Evolutionary conservation across 2,888 invertebrate genomes (phyloP).

Genomic region (Liodrosophila aerea): DNA sequence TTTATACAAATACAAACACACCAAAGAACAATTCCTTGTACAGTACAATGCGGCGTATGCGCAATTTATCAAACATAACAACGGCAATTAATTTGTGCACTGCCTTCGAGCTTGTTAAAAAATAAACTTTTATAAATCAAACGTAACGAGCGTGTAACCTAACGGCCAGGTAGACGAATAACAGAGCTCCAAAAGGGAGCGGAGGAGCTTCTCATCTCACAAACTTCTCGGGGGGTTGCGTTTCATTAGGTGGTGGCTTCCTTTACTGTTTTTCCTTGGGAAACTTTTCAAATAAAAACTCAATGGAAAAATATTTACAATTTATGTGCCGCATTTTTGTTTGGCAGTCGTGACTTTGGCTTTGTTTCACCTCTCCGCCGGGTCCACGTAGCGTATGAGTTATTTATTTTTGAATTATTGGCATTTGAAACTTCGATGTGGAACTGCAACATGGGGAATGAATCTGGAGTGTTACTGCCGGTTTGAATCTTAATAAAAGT

Average conservation of each 20-base stretch:
- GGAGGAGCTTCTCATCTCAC: not conserved
- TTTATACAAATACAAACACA: conserved; percentile 21
- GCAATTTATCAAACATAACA: conserved; percentile 75
- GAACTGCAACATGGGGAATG: conserved; percentile 1
- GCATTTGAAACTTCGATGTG: conserved; percentile 42
- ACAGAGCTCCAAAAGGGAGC: too few species aligned
- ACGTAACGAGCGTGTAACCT: conserved; percentile 74
- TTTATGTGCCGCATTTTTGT: conserved; percentile 52
- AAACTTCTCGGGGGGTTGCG: conserved; percentile 24
- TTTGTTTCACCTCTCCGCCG: conserved; percentile 44
- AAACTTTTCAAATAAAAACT: conserved; percentile 76
- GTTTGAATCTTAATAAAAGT: too few species aligned
- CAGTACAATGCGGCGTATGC: conserved; percentile 53
- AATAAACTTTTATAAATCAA: conserved; percentile 76
- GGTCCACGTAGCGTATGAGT: conserved; percentile 61
- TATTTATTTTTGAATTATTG: conserved; percentile 75
- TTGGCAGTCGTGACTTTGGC: conserved; percentile 68
- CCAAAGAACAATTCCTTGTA: conserved; percentile 39
- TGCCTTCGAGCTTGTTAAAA: conserved; percentile 53
- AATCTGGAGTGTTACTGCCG: conserved; percentile 22
- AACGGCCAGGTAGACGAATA: conserved; percentile 47
- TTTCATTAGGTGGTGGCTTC: conserved; percentile 56
- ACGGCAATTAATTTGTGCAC: conserved; percentile 73
- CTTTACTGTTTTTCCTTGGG: conserved; percentile 33
- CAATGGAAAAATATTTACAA: conserved; percentile 75